Evolutionary conservation across 2,797 vertebrate genomes (phyloP), one percentile per base, ranked within the genome.

Genomic region (Leptatherina wallacei): DNA sequence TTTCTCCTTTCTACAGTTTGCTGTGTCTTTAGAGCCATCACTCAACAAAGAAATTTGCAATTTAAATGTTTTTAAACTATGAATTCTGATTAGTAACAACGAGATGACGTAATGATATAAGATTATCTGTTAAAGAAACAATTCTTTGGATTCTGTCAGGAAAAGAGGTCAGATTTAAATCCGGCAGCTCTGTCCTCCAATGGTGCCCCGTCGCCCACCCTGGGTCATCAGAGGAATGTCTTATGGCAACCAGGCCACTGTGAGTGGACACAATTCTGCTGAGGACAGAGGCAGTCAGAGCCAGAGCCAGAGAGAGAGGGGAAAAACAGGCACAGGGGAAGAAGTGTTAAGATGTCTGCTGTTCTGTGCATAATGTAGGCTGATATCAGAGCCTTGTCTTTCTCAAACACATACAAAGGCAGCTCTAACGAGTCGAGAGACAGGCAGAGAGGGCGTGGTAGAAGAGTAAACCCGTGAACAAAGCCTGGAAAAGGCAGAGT

Each of bases 211-310:
- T 77, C 84, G 44, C 90, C 91, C 87, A 87, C 88, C 62, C 24
- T 3, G 78, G 80, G 85, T 78, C 86, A 82, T 80, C 83, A 40
- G 47, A 80, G 84, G 89, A 92, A 93, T 89, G 90, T 65, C 79
- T 78, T 70, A 65, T 75, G 74, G 85, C 71, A 60, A 75, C 76
- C 49, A 49, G 73, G 74, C 76, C 61, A 30, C 82, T 89, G 81
- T 90, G 89, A 92, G 85, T 79, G 86, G 82, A 87, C 83, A 75
- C 59, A 78, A 81, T 72, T 88, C 69, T 47, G 78, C 78, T 78
- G 80, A 87, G 80, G 69, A 80, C 7, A 81, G 72, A 71, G 40
- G 47, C 44, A 11, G 63, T 55, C 33, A 42, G 29, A 68, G 59
- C 65, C 64, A 72, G 52, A 80, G 38, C 32, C 58, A 75, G 69